phyloP scores from a whole-genome alignment of 2,113 vertebrate genomes.

The Manacus vitellinus region DNA sequence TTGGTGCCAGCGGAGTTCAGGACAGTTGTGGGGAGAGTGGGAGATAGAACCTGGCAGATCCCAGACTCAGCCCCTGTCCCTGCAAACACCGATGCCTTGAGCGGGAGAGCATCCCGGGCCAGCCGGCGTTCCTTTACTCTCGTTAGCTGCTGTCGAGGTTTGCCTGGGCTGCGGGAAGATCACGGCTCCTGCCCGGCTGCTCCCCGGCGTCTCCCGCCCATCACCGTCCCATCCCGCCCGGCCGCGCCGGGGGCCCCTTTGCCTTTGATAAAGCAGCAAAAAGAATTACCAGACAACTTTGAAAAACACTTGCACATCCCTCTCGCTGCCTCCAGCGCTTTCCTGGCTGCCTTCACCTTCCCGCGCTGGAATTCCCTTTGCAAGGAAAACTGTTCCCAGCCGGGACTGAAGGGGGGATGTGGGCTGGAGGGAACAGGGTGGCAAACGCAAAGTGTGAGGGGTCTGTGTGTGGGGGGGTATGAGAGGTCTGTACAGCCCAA shows the following conservation, averaged over 20 bases:
- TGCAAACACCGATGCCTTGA: accelerated
- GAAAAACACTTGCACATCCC: neutral
- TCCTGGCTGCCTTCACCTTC: neutral
- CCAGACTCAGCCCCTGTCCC: neutral
- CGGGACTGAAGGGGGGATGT: neutral
- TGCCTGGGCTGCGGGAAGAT: neutral
- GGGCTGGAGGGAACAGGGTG: neutral
- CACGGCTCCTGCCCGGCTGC: neutral
- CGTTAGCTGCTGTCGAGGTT: neutral
- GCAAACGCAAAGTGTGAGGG: neutral
- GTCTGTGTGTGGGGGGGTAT: accelerated
- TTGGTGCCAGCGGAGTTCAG: neutral
- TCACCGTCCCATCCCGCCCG: neutral
- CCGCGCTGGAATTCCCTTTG: neutral
- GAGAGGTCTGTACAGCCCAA: neutral
- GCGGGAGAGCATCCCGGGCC: neutral
- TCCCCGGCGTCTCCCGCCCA: neutral
- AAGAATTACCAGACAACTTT: conserved; percentile 2
- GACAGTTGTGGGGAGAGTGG: neutral
- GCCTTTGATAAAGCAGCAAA: neutral
- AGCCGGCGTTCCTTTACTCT: accelerated
- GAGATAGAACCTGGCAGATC: neutral
- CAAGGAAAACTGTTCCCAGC: neutral
- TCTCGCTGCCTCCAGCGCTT: neutral
- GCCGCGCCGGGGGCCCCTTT: accelerated